Percentiles rank a stretch among this genome's conserved stretches.
Evolutionary conservation across 2,797 vertebrate species (phyloP).

Genomic region (Cynodonichthys magdalenae): DNA sequence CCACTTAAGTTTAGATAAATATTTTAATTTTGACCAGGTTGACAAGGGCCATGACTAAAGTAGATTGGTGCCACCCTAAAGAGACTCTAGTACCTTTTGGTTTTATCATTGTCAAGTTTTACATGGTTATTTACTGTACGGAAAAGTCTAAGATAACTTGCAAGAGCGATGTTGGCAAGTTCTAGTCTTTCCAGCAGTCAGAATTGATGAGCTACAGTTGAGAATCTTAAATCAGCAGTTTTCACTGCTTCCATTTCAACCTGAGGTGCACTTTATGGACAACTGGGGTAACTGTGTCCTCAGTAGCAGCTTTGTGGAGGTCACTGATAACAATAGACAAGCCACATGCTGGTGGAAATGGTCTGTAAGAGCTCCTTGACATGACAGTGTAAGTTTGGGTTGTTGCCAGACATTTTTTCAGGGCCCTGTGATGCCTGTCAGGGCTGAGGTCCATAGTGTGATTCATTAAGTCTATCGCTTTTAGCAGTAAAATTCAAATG

Average conservation of each 20-base stretch:
- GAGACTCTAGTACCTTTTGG: no score
- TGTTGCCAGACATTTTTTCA: constrained; percentile 42
- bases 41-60: no score
- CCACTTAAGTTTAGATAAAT: no score
- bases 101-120: no score
- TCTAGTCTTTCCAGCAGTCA: no score
- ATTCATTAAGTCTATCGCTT: constrained; percentile 21
- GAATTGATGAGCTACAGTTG: no score
- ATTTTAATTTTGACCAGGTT: no score
- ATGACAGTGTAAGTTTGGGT: constrained; percentile 41
- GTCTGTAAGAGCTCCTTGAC: constrained; percentile 66
- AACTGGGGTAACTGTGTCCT: constrained; percentile 23
- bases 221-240: not conserved
- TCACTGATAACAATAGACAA: constrained; percentile 51
- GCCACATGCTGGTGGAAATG: constrained; percentile 57
- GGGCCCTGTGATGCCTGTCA: constrained; percentile 27
- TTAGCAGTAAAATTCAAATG: constrained; percentile 3
- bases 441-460: constrained; percentile 26
- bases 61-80: no score
- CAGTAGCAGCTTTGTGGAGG: constrained; percentile 36
- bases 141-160: no score
- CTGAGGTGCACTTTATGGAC: constrained; percentile 34
- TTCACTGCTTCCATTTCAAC: constrained; percentile 9
- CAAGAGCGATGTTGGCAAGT: no score
- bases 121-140: no score